A percentile compares a stretch with the other conserved stretches of the same genome.
Evolutionary conservation across 2,797 vertebrate genomes (phyloP).

Genomic region (Spea hammondii): DNA sequence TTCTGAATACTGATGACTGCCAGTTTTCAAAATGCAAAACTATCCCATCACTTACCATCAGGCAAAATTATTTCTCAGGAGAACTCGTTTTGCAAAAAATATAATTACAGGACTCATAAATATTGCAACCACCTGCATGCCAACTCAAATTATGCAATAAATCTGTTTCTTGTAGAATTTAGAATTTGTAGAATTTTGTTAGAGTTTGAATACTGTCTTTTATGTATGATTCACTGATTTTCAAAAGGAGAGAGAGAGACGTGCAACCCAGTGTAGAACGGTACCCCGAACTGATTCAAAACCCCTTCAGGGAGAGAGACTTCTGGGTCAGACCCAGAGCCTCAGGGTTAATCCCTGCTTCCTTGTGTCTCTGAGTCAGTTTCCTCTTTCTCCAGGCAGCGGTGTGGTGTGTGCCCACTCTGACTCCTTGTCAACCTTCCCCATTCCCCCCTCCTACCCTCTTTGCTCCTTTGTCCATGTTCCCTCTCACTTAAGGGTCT

Average conservation of each 20-base stretch:
- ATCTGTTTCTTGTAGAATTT: constrained; percentile 59
- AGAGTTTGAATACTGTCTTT: constrained; percentile 41
- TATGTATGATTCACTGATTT: constrained; percentile 35
- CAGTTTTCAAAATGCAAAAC: constrained; percentile 27
- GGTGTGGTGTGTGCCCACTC: too few relatives aligned
- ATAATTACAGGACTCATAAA: constrained; percentile 64
- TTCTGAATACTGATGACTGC: constrained; percentile 14
- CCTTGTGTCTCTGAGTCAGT: too few relatives aligned
- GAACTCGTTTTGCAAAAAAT: constrained; percentile 55
- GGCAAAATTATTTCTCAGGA: constrained; percentile 55
- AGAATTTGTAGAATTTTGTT: constrained; percentile 9
- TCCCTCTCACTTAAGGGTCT: too few relatives aligned
- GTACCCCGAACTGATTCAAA: too few relatives aligned
- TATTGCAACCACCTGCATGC: constrained; percentile 52
- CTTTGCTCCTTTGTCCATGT: too few relatives aligned
- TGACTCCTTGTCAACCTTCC: too few relatives aligned
- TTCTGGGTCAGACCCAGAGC: too few relatives aligned
- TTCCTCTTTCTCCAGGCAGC: too few relatives aligned
- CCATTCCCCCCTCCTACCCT: too few relatives aligned
- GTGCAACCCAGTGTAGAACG: constrained; percentile 9
- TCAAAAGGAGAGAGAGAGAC: constrained; percentile 12
- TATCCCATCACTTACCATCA: constrained; percentile 38
- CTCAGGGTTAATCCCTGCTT: too few relatives aligned
- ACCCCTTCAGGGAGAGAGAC: too few relatives aligned
- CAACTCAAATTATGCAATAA: constrained; percentile 56